Conservation (phyloP, 2,797 vertebrate species). For the Sylvia borin region DNA sequence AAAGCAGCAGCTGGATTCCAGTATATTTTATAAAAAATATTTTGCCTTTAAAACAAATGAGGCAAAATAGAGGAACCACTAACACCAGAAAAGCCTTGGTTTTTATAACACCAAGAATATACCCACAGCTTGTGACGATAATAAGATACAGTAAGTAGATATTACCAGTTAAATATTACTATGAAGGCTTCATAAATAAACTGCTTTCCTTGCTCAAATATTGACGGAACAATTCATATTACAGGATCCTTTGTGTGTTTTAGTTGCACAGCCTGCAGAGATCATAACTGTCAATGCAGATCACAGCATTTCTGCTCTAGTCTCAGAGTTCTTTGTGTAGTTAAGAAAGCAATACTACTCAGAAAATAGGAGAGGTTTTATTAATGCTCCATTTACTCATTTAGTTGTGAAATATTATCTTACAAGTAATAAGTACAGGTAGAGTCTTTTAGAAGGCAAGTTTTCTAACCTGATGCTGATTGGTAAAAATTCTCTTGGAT, state of each 20-base stretch:
- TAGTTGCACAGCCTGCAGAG: background rate
- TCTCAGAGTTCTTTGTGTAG: background rate
- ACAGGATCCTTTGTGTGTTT: background rate
- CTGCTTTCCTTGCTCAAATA: slow-evolving; percentile 13
- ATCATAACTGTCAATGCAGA: background rate
- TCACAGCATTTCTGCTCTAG: background rate
- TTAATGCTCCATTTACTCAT: background rate
- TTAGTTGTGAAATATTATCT: background rate
- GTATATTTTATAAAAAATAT: background rate
- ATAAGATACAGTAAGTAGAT: background rate
- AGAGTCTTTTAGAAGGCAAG: background rate
- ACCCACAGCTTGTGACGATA: background rate
- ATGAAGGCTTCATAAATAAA: slow-evolving; percentile 1
- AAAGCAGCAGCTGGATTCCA: background rate
- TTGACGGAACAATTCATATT: background rate
- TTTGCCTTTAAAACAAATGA: background rate
- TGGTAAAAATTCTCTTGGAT: background rate
- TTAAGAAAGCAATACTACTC: background rate
- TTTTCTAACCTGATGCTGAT: background rate
- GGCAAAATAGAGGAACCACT: background rate
- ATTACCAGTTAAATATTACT: slow-evolving; percentile 3
- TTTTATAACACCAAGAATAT: background rate
- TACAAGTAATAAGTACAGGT: background rate
- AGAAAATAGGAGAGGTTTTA: background rate
- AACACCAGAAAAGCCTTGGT: background rate